These are phyloP conservation scores for Rhynchopsitta pachyrhyncha DNA, from an alignment of 2,113 vertebrate species.

Conservation along the genomic window DNA sequence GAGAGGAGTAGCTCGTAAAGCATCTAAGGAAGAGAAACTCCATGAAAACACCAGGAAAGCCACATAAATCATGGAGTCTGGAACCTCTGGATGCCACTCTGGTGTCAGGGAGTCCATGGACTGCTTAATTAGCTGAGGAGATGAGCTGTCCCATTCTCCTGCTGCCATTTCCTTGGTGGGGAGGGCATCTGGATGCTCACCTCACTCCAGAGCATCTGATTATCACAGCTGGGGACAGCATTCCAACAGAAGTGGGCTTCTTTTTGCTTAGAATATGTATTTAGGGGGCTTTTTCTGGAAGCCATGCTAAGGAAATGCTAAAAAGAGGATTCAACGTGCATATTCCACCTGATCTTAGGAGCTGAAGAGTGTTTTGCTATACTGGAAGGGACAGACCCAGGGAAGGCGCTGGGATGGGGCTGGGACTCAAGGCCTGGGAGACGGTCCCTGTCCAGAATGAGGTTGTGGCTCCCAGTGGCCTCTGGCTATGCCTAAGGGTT, in stretches of 20 bases:
- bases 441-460: not conserved
- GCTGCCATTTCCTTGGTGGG: not conserved
- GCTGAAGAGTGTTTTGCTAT: not conserved
- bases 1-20: not conserved
- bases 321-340: not conserved
- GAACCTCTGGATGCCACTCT: not conserved
- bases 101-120: not conserved
- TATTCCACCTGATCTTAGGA: not conserved
- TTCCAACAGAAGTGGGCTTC: not conserved
- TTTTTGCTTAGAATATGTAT: constrained; percentile 2
- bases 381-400: not conserved
- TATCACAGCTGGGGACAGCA: not conserved
- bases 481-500: not conserved
- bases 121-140: not conserved
- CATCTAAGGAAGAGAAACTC: not conserved
- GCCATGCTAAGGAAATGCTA: not conserved
- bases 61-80: not conserved
- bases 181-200: not conserved
- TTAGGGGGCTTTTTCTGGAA: not conserved
- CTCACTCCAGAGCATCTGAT: not conserved
- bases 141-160: not conserved
- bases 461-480: not conserved
- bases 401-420: not conserved
- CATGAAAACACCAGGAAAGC: not conserved
- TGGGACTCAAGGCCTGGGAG: not conserved